A percentile compares a stretch with the other conserved stretches of the same genome.
These are phyloP conservation scores for Argynnis bischoffii DNA, from an alignment of 2,888 invertebrate species.

Conservation along the genomic window DNA sequence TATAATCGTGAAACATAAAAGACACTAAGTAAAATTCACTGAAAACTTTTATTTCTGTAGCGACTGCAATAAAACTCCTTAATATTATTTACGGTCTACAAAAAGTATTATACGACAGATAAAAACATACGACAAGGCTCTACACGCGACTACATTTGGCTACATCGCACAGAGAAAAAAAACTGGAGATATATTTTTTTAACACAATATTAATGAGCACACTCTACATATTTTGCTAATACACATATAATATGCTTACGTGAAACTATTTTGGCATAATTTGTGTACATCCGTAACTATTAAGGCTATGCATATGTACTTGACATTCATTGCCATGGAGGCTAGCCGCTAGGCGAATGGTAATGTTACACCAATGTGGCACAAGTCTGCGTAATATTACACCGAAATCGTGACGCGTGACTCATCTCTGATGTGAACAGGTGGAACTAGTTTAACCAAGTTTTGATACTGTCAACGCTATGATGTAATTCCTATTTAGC, in stretches of 20 bases:
- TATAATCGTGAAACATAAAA: neutral
- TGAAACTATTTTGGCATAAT: neutral
- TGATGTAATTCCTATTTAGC: neutral
- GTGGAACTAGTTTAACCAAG: conserved; percentile 30
- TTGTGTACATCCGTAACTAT: conserved; percentile 17
- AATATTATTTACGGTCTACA: conserved; percentile 9
- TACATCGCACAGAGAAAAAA: no score
- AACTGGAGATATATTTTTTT: no score
- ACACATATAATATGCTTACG: neutral
- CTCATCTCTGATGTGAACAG: conserved; percentile 21
- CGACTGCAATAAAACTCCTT: conserved; percentile 16
- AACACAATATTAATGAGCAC: no score
- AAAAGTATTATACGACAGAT: neutral
- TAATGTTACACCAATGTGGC: conserved; percentile 32
- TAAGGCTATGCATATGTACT: conserved; percentile 21
- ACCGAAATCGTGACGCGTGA: conserved; percentile 31
- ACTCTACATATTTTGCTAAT: no score
- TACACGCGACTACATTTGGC: no score
- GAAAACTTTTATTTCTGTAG: conserved; percentile 14
- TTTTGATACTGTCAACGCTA: conserved; percentile 4
- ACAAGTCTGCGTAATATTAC: conserved; percentile 25
- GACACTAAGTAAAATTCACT: conserved; percentile 6
- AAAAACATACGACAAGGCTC: neutral
- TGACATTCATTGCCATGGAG: conserved; percentile 24
- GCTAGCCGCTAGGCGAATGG: conserved; percentile 17